Conservation (phyloP, 2,113 vertebrate species). For the Clarias magur region DNA sequence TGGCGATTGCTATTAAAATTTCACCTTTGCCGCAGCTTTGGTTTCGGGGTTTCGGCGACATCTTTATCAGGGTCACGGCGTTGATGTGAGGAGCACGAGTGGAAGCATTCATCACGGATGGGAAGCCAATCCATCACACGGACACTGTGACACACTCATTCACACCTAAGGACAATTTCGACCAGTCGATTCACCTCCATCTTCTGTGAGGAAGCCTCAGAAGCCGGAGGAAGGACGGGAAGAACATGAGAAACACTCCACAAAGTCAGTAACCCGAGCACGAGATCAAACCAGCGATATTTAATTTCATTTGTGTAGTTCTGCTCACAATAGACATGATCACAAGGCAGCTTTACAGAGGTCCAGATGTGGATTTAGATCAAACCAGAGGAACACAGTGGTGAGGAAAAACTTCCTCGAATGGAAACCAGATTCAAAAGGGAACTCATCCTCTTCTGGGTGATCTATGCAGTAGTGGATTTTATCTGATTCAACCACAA, state of each 20-base stretch:
- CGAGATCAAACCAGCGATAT: not conserved
- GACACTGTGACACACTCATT: not conserved
- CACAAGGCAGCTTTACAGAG: not conserved
- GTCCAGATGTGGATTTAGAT: constrained; percentile 17
- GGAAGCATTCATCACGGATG: not conserved
- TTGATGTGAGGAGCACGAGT: not conserved
- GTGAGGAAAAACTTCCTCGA: not conserved
- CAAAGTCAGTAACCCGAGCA: not conserved
- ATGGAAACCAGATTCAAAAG: not conserved
- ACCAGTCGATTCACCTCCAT: not conserved
- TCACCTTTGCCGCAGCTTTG: not conserved
- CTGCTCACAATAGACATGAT: not conserved
- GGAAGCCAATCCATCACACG: not conserved
- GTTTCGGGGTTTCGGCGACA: not conserved
- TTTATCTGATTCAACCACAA: not conserved
- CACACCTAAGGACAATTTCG: too few species aligned
- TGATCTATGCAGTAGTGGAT: not conserved
- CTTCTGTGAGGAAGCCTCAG: not conserved
- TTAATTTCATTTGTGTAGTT: not conserved
- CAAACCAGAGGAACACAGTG: not conserved
- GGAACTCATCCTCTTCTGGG: not conserved
- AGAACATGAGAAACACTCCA: not conserved
- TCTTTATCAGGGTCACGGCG: not conserved
- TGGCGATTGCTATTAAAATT: too few species aligned
- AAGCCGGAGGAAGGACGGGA: not conserved